Evolutionary conservation across 1,140 invertebrate genomes (phyloP), one percentile per base, ranked within the genome.

Genomic region (Leptinotarsa undecemlineata): DNA sequence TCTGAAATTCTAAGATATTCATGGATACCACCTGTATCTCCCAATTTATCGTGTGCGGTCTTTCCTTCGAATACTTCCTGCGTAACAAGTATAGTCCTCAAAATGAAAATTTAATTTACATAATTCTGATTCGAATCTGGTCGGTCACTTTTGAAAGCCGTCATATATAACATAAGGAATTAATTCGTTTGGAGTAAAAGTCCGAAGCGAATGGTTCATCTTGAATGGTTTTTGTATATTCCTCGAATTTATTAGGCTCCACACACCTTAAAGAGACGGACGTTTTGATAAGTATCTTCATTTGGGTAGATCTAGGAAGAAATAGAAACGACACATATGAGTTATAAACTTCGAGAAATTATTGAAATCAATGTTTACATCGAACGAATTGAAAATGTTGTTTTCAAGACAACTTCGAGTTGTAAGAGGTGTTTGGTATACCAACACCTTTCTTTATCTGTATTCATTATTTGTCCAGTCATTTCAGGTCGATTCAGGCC

Each of bases 11-110:
- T 42, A 17, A 33, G 21, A 66, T 66, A 66, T 66, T 66, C 21
- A 66, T 66, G 21, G 19, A 66, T 66, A n/a, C 63, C 63, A 66
- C 63, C 63, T 66, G 63, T 66, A 66, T 66, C 20, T 66, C 63
- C 23, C 63, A 66, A 57, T 64, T 64, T 64, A 64, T 64, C 63
- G 26, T 64, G 63, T 64, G 63, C 63, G 63, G 63, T 26, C 63
- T 64, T 17, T 64, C 26, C 1, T 64, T 23, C 63, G 15, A 23
- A 64, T 23, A 64, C 21, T 23, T 23, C 20, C 20, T 23, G 63
- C 63, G 26, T 64, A 33, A 23, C 20, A 15, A 64, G 63, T 64
- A 64, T 33, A 33, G 63, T 64, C 21, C 20, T 21, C 20, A 23
- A 64, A 20, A 64, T 20, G 14, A 33, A 64, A 26, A 21, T 21